Conservation (phyloP, 2,797 vertebrate genomes). For the Sebastes glaucus region DNA sequence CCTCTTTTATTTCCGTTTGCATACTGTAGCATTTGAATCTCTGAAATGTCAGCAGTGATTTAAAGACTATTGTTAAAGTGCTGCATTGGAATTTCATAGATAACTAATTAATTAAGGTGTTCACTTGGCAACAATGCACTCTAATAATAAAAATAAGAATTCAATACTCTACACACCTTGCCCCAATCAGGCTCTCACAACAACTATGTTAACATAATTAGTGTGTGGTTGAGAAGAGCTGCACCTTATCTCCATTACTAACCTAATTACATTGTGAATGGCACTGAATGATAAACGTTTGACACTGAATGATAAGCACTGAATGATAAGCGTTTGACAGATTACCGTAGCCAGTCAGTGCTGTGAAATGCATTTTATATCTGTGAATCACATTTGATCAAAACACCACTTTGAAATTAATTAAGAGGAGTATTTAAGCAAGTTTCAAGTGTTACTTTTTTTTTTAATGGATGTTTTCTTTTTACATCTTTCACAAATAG, state of each 20-base stretch:
- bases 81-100: background rate
- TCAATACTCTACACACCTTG: background rate
- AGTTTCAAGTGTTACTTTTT: background rate
- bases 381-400: background rate
- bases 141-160: background rate
- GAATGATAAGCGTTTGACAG: background rate
- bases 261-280: background rate
- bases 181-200: background rate
- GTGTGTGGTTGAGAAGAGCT: background rate
- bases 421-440: background rate
- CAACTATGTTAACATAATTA: background rate
- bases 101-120: background rate
- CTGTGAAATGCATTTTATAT: background rate
- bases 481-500: background rate
- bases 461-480: background rate
- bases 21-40: background rate
- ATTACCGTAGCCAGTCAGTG: background rate
- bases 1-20: too few relatives aligned
- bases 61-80: background rate
- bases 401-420: background rate
- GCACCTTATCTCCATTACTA: background rate
- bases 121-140: background rate
- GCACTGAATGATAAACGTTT: background rate
- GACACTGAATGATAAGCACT: background rate
- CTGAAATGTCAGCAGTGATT: background rate